Conservation (phyloP, 2,113 vertebrate species). For the Lutjanus erythropterus region DNA sequence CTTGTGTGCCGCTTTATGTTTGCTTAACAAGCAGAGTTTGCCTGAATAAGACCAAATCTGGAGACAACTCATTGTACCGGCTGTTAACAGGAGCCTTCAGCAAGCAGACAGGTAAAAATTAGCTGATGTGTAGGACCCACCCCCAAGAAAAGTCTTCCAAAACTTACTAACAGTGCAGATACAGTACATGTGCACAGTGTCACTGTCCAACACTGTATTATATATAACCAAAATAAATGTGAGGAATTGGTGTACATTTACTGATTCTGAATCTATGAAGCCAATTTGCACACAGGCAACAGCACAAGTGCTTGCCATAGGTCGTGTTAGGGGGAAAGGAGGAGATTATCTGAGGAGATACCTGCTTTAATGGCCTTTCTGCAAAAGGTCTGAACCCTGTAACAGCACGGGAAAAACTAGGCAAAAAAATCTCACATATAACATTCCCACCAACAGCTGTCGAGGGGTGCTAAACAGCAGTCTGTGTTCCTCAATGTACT, state of each 20-base stretch:
- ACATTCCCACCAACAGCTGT: not conserved
- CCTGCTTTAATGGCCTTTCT: not conserved
- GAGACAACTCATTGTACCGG: constrained; percentile 7
- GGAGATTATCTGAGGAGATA: not conserved
- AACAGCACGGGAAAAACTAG: not conserved
- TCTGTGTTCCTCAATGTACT: not conserved
- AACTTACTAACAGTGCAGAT: not conserved
- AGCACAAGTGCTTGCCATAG: not conserved
- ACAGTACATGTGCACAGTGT: not conserved
- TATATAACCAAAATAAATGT: not conserved
- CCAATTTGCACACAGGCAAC: not conserved
- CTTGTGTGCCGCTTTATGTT: constrained; percentile 6
- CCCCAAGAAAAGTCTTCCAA: constrained; percentile 1
- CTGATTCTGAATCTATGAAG: not conserved
- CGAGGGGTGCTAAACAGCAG: not conserved
- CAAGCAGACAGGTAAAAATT: constrained; percentile 42
- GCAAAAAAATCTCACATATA: not conserved
- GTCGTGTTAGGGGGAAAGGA: not conserved
- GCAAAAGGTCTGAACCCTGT: not conserved
- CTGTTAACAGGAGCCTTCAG: constrained; percentile 29
- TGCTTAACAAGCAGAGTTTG: constrained; percentile 36
- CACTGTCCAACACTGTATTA: not conserved
- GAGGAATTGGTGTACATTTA: not conserved
- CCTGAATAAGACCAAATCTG: constrained; percentile 20
- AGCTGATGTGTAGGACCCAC: not conserved